Conservation (phyloP, 2,797 vertebrate species). For the Diceros bicornis region DNA sequence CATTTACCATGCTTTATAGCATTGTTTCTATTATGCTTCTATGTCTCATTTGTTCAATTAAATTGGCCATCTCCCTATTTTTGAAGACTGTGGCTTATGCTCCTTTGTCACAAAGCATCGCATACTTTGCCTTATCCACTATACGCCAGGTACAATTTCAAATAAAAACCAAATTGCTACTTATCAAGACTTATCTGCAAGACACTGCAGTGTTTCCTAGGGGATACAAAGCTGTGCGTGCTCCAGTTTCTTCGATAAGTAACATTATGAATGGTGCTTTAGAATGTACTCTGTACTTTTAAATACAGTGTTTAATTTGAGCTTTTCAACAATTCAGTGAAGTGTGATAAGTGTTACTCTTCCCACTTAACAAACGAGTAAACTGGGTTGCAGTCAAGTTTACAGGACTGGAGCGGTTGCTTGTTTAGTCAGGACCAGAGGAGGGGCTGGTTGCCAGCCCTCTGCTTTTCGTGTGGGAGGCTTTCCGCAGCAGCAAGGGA, state of each 20-base stretch:
- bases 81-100: neutral
- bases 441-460: fast-evolving
- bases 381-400: neutral
- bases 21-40: neutral
- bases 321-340: neutral
- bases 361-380: neutral
- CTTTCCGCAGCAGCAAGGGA: neutral
- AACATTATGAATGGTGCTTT: neutral
- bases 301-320: neutral
- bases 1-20: neutral
- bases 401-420: neutral
- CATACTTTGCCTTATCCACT: neutral
- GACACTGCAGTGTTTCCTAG: neutral
- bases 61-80: neutral
- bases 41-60: neutral
- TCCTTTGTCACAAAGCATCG: neutral
- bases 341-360: neutral
- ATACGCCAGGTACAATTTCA: neutral
- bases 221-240: fast-evolving
- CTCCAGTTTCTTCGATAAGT: neutral
- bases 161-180: neutral
- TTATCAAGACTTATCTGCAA: neutral
- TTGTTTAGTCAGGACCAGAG: neutral
- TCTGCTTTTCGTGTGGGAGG: too few species aligned
- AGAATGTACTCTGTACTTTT: neutral